These are phyloP conservation scores for Nipponia nippon DNA, from an alignment of 2,113 vertebrate species.

Conservation along the genomic window DNA sequence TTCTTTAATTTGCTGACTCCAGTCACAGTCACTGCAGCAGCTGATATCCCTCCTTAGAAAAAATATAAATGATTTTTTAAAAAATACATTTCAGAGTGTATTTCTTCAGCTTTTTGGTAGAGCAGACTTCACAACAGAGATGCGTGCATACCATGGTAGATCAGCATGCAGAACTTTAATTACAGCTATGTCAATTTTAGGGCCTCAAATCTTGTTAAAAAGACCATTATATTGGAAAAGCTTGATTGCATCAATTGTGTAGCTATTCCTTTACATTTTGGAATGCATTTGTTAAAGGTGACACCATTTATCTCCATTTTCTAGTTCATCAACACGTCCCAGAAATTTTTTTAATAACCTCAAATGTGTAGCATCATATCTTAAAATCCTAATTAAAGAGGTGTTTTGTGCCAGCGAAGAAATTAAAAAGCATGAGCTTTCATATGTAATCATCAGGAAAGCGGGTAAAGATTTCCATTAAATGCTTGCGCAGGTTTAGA, in stretches of 20 bases:
- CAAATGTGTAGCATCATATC: background rate
- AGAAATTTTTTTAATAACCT: background rate
- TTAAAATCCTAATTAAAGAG: background rate
- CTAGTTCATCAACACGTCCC: background rate
- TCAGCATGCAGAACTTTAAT: conserved; percentile 34
- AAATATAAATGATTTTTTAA: background rate
- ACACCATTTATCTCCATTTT: conserved; percentile 16
- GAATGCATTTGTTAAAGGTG: conserved; percentile 6
- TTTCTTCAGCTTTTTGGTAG: background rate
- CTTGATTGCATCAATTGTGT: background rate
- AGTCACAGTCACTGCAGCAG: background rate
- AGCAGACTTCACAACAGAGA: background rate
- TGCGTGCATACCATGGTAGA: background rate
- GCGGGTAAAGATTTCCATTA: background rate
- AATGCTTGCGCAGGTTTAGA: background rate
- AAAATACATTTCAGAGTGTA: background rate
- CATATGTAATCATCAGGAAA: background rate
- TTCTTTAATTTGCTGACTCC: background rate
- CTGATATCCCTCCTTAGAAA: background rate
- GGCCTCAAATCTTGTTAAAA: conserved; percentile 35
- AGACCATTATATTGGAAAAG: conserved; percentile 6
- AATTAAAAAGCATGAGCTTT: conserved; percentile 4
- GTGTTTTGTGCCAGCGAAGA: background rate
- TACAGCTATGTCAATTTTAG: background rate
- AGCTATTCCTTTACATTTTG: background rate